Evolutionary conservation across 2,888 invertebrate genomes (phyloP).

Genomic region (Tetrapedia diversipes): DNA sequence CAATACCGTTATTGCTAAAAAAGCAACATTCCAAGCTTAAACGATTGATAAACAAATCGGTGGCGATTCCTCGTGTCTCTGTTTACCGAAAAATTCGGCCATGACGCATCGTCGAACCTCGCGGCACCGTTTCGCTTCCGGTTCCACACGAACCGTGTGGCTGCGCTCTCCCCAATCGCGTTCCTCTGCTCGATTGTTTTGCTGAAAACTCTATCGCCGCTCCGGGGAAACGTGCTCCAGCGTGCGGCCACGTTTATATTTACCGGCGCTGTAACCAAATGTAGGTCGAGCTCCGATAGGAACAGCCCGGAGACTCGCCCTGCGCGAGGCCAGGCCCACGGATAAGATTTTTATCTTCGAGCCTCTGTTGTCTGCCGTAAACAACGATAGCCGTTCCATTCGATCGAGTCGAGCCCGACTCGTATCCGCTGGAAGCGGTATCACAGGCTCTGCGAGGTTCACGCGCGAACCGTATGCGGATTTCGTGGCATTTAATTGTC

Average conservation of each 20-base stretch:
- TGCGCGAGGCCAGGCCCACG: conserved; percentile 1
- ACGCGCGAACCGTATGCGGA: conserved; percentile 3
- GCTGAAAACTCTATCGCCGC: conserved; percentile 30
- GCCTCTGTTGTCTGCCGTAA: conserved; percentile 30
- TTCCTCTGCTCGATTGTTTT: conserved; percentile 13
- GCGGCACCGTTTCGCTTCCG: background rate
- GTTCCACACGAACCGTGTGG: background rate
- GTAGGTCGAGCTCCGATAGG: conserved; percentile 46
- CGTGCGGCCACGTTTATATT: conserved; percentile 40
- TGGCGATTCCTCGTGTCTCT: background rate
- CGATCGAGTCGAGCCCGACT: conserved; percentile 9
- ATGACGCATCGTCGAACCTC: background rate
- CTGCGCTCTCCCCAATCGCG: no score
- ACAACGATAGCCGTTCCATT: conserved; percentile 33
- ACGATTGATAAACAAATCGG: background rate
- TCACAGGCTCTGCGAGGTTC: background rate
- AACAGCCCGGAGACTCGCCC: conserved; percentile 32
- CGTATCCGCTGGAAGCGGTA: background rate
- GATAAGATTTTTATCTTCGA: conserved; percentile 51
- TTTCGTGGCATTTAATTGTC: conserved; percentile 14
- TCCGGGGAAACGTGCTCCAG: background rate
- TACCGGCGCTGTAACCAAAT: conserved; percentile 33
- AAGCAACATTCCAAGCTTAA: background rate
- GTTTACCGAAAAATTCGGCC: conserved; percentile 2
- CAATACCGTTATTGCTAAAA: no score